phyloP scores from a whole-genome alignment of 2,888 invertebrate species.

The Polydesmus complanatus region DNA sequence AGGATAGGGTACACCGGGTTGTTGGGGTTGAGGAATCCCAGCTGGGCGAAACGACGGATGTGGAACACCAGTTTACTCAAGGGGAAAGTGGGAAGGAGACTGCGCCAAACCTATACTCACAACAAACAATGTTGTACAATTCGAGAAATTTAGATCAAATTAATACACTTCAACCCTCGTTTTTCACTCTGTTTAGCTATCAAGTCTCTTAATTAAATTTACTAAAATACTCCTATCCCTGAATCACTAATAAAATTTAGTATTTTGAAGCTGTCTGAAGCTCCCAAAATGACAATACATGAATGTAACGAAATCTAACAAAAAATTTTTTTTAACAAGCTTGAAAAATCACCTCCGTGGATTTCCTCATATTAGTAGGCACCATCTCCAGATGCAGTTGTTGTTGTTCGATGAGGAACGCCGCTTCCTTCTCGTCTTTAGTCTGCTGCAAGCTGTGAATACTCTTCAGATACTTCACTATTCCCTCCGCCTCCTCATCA shows the following conservation, averaged over 20 bases:
- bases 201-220: too few relatives aligned
- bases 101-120: constrained; percentile 53
- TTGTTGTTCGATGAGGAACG: constrained; percentile 38
- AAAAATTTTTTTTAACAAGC: not conserved
- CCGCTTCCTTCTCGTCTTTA: constrained; percentile 30
- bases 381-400: constrained; percentile 51
- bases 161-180: too few relatives aligned
- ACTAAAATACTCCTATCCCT: too few relatives aligned
- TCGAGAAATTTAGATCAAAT: too few relatives aligned
- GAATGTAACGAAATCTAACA: not conserved
- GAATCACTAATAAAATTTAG: too few relatives aligned
- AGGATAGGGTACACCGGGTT: constrained; percentile 40
- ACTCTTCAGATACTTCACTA: constrained; percentile 26
- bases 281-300: not conserved
- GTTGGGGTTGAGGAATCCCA: constrained; percentile 43
- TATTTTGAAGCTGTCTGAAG: too few relatives aligned
- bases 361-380: constrained; percentile 50
- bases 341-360: constrained; percentile 38
- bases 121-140: too few relatives aligned
- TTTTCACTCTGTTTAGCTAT: too few relatives aligned
- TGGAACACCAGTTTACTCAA: constrained; percentile 40
- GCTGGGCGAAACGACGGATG: constrained; percentile 47
- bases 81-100: constrained; percentile 42
- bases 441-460: constrained; percentile 26
- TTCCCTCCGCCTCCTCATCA: constrained; percentile 20